These are phyloP conservation scores for Nasonovia ribisnigri DNA, from an alignment of 2,888 invertebrate species.

Conservation along the genomic window DNA sequence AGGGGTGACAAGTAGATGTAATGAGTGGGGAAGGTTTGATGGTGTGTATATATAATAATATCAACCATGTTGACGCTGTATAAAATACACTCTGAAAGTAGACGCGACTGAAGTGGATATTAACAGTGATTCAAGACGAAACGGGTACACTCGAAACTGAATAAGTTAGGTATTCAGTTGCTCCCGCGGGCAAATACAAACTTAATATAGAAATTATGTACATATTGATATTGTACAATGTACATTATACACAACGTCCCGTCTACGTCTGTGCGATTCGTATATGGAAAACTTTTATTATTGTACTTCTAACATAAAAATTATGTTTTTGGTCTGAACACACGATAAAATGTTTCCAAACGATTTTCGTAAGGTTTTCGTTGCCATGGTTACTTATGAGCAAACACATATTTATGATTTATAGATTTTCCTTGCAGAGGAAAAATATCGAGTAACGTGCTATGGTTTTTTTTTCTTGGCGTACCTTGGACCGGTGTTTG, in stretches of 20 bases:
- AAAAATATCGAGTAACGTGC: no score
- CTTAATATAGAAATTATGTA: not conserved
- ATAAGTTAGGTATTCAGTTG: not conserved
- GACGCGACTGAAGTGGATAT: not conserved
- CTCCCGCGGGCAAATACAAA: not conserved
- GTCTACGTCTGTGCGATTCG: no score
- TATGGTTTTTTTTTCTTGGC: not conserved
- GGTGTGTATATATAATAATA: not conserved
- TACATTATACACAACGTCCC: not conserved
- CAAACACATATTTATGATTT: no score
- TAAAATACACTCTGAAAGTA: not conserved
- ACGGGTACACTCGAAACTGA: not conserved
- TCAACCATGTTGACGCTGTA: not conserved
- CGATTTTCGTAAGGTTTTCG: no score
- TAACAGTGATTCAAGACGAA: not conserved
- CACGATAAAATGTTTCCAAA: no score
- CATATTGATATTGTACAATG: not conserved
- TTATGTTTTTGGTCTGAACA: no score
- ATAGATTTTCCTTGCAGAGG: no score
- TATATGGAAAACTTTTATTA: not conserved
- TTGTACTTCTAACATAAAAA: not conserved
- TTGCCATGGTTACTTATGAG: no score
- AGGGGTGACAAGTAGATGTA: no score
- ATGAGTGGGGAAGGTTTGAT: not conserved
- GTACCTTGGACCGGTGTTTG: constrained; percentile 60